A percentile compares a stretch with the other conserved stretches of the same genome.
phyloP scores from a whole-genome alignment of 2,797 vertebrate genomes.

The Bradypodion ventrale region DNA sequence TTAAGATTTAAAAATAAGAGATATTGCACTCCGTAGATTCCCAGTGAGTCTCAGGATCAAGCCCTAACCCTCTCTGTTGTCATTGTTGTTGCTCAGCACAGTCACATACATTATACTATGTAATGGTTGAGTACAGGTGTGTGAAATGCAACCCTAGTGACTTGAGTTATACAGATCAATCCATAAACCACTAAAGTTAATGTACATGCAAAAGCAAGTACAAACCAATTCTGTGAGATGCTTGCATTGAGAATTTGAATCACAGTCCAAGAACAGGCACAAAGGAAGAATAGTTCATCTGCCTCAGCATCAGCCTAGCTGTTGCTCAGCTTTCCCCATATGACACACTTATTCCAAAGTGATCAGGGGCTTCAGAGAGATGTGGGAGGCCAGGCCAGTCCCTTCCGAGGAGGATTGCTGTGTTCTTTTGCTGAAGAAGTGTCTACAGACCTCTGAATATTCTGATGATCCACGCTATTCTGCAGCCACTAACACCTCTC shows the following conservation, averaged over 20 bases:
- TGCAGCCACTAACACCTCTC: neutral
- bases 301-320: neutral
- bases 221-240: neutral
- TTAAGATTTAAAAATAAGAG: neutral
- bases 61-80: neutral
- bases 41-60: neutral
- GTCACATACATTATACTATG: neutral
- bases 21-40: neutral
- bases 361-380: no score
- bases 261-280: neutral
- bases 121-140: neutral
- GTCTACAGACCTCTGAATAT: no score
- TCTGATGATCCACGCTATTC: neutral
- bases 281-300: neutral
- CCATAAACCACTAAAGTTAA: neutral
- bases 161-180: neutral
- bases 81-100: neutral
- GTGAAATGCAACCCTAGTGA: neutral
- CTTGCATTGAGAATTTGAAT: neutral
- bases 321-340: neutral
- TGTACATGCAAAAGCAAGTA: neutral
- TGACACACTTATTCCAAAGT: neutral
- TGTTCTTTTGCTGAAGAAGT: neutral
- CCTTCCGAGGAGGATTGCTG: neutral
- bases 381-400: neutral